These are phyloP conservation scores for Saguinus imperator DNA, from an alignment of 2,113 vertebrate species.

Conservation along the genomic window DNA sequence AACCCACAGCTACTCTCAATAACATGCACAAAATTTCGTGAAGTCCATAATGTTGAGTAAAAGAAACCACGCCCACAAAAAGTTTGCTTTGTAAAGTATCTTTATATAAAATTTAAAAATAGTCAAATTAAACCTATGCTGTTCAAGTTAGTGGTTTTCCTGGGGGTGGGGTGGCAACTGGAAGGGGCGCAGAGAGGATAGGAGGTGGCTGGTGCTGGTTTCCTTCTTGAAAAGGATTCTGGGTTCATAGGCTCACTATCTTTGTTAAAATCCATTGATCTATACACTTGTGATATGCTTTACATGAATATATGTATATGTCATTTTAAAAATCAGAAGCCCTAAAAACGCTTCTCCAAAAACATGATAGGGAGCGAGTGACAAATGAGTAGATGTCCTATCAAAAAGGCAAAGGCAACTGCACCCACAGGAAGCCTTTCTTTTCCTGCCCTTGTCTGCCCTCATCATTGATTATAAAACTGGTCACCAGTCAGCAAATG, in stretches of 20 bases:
- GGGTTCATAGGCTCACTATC: neutral
- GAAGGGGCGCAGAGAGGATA: neutral
- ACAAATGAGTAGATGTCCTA: neutral
- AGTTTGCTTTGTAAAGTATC: neutral
- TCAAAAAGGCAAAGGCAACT: neutral
- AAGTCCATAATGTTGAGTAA: neutral
- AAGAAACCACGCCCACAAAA: neutral
- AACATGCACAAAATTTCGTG: neutral
- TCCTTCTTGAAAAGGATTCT: neutral
- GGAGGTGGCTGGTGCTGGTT: neutral
- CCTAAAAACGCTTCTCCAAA: neutral
- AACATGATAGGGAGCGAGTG: neutral
- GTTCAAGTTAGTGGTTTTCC: neutral
- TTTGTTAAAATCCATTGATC: neutral
- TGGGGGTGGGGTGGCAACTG: neutral
- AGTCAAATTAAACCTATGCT: neutral
- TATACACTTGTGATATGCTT: neutral
- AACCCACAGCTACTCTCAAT: neutral
- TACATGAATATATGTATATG: neutral
- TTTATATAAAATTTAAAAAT: neutral
- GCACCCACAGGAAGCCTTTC: neutral
- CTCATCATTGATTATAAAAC: conserved; percentile 51
- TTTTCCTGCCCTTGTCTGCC: neutral
- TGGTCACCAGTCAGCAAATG: conserved; percentile 40
- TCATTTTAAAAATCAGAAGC: neutral